Base-by-base conservation (phyloP, 64 coral and sea anemone genomes). In the Astreopora myriophthalma region DNA sequence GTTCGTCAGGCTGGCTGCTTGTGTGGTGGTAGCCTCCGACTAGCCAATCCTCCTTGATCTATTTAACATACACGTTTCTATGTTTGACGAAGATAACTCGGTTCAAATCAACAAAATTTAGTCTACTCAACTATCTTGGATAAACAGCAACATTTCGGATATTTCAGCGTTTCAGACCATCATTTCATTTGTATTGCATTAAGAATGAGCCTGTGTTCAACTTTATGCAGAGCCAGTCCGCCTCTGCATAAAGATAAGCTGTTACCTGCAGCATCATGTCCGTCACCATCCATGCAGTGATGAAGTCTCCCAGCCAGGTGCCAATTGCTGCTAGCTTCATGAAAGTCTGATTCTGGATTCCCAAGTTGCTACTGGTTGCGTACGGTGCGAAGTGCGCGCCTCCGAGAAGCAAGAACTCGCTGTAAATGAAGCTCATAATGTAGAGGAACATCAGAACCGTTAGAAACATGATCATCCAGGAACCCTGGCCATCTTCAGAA, bases 381-480 rank as follows among this genome's bases (percentile, higher is more conserved):
- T 97, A 97, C 0, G 31, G 77, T 1, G 62, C 38, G 68, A 94
- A 93, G 32, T 73, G 48, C 14, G 87, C 87, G 6, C 87, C 80
- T 0, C 87, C 95, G 8, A 97, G 65, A n/a, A 78, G 62, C 44
- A 97, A 30, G 17, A 97, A 91, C 63, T 97, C 95, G 79, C 89
- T 97, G 83, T 93, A 97, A 52, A 92, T 94, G 62, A 94, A 93
- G 23, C 95, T 89, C 16, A 80, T 87, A n/a, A 94, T 57, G 17
- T 80, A 97, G 27, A 87, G 27, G 13, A 89, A 97, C 73, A 97
- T 14, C 6, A 97, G 64, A 3, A 89, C 69, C 0, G 92, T 94
- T 0, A 97, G 65, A 12, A 97, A 94, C 95, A 97, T 97, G 3
- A 97, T 82, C 95, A 97, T 97, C 95, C 95, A 97, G 1, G 95